A percentile compares a stretch with the other conserved stretches of the same genome.
phyloP scores from a whole-genome alignment of 2,888 invertebrate genomes.

The Diplolepis rosae region DNA sequence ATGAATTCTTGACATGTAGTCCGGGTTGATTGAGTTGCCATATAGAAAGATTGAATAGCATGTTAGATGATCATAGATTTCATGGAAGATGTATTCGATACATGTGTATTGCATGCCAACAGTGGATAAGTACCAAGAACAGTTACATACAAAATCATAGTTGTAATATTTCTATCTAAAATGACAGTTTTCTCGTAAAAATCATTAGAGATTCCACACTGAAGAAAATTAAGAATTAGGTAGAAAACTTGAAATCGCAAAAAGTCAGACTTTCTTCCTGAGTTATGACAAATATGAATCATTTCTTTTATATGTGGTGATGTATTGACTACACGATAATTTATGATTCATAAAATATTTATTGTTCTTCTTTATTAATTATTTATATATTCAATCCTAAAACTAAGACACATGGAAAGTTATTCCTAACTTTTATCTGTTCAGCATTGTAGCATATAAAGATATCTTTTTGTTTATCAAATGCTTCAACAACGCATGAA shows the following conservation, averaged over 20 bases:
- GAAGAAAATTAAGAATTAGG: background rate
- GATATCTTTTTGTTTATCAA: background rate
- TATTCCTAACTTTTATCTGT: background rate
- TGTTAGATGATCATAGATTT: background rate
- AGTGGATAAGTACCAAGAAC: background rate
- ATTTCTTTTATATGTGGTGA: too few species aligned
- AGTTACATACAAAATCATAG: background rate
- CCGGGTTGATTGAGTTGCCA: background rate
- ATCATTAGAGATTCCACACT: background rate
- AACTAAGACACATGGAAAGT: background rate
- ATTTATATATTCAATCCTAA: background rate
- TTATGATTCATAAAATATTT: too few species aligned
- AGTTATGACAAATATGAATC: background rate
- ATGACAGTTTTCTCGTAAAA: background rate
- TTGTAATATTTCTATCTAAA: background rate
- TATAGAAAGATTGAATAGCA: background rate
- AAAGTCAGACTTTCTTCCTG: background rate
- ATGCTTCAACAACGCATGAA: background rate
- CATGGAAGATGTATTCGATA: background rate
- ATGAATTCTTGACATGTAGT: background rate
- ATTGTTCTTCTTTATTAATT: background rate
- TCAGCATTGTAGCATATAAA: background rate
- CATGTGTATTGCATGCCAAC: background rate
- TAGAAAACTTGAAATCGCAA: background rate
- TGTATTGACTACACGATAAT: too few species aligned